A percentile compares a stretch with the other conserved stretches of the same genome.
Conservation (phyloP, 1,140 invertebrate genomes). For the Drosophila repleta region DNA sequence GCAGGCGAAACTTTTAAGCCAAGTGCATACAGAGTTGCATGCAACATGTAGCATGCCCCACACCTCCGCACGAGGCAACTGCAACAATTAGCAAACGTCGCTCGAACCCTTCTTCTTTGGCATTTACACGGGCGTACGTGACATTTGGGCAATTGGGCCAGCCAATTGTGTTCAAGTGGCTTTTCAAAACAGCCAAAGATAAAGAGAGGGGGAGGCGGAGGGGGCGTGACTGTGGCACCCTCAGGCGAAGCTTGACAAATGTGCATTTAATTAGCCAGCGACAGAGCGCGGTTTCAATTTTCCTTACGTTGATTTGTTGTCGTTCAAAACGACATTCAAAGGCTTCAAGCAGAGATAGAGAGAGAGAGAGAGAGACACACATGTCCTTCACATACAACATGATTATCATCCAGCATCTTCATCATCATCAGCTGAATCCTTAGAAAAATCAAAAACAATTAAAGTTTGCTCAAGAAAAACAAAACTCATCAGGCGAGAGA, state of each 20-base stretch:
- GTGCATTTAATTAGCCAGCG: slow-evolving; percentile 73
- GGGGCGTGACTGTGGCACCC: slow-evolving; percentile 1
- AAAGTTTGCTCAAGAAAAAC: slow-evolving; percentile 81
- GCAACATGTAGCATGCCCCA: slow-evolving; percentile 48
- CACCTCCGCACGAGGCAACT: not conserved
- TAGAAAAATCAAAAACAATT: slow-evolving; percentile 81
- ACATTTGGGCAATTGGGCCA: slow-evolving; percentile 70
- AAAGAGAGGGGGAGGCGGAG: not conserved
- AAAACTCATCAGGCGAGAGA: slow-evolving; percentile 64
- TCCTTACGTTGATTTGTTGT: slow-evolving; percentile 49
- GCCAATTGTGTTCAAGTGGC: slow-evolving; percentile 52
- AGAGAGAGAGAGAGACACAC: not conserved
- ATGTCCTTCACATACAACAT: slow-evolving; percentile 1
- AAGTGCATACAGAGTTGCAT: slow-evolving; percentile 55
- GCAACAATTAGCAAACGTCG: slow-evolving; percentile 63
- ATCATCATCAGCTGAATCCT: slow-evolving; percentile 65
- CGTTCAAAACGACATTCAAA: slow-evolving; percentile 50
- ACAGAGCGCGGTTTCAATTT: slow-evolving; percentile 28
- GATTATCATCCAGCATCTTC: slow-evolving; percentile 9
- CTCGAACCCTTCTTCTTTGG: slow-evolving; percentile 21
- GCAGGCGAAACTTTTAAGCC: slow-evolving; percentile 49
- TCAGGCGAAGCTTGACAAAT: slow-evolving; percentile 67
- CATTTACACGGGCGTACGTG: slow-evolving; percentile 59
- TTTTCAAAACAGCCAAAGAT: slow-evolving; percentile 8
- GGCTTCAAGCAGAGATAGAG: slow-evolving; percentile 49